phyloP scores from a whole-genome alignment of 2,888 invertebrate species.

The Peribatodes rhomboidaria region DNA sequence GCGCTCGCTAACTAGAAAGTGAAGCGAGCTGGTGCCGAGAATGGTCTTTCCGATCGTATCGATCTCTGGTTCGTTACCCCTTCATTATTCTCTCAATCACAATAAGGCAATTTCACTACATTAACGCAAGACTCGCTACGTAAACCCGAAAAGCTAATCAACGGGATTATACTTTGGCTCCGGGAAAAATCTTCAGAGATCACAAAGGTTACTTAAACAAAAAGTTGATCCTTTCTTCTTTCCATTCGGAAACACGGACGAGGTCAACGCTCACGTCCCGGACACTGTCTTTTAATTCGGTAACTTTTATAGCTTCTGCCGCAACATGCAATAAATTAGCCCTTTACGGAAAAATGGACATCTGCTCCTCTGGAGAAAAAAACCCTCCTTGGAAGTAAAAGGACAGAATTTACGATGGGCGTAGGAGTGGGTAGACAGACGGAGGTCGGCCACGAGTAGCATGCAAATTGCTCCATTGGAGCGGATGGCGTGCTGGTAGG shows the following conservation, averaged over 20 bases:
- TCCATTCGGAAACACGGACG: constrained; percentile 52
- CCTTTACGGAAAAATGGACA: constrained; percentile 81
- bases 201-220: constrained; percentile 49
- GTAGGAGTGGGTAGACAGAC: constrained; percentile 82
- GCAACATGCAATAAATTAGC: constrained; percentile 82
- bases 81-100: constrained; percentile 78
- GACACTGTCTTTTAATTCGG: constrained; percentile 74
- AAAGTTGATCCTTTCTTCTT: constrained; percentile 46
- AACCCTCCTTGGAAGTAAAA: constrained; percentile 79
- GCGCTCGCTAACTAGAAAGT: constrained; percentile 79
- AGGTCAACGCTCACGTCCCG: constrained; percentile 71
- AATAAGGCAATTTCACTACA: constrained; percentile 67
- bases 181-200: constrained; percentile 38
- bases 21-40: constrained; percentile 72
- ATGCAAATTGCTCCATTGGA: constrained; percentile 83
- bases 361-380: constrained; percentile 77
- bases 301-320: constrained; percentile 74
- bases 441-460: constrained; percentile 80
- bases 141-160: constrained; percentile 48
- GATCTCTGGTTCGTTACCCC: constrained; percentile 73
- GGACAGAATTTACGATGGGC: constrained; percentile 84
- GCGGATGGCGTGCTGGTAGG: constrained; percentile 66
- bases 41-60: constrained; percentile 79
- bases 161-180: constrained; percentile 45
- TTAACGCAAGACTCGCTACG: constrained; percentile 47